These are phyloP conservation scores for Phanerotoma sp. DNA, from an alignment of 2,888 invertebrate genomes.

Conservation along the genomic window DNA sequence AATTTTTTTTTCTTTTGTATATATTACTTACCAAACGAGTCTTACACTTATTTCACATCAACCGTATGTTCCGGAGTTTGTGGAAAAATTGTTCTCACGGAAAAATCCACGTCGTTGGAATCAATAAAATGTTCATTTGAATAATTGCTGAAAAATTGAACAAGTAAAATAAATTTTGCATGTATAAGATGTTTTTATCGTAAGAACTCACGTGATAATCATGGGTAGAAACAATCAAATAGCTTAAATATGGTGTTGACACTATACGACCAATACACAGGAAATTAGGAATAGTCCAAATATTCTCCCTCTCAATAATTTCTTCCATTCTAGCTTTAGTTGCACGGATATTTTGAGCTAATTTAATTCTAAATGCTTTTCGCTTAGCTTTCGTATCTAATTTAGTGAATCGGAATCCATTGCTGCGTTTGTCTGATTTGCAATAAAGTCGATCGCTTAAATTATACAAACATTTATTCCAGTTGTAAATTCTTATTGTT, in stretches of 20 bases:
- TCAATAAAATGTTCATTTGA: no score
- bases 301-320: slow-evolving; percentile 82
- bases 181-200: no score
- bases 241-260: slow-evolving; percentile 86
- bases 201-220: slow-evolving; percentile 66
- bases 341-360: slow-evolving; percentile 46
- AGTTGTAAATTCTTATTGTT: slow-evolving; percentile 37
- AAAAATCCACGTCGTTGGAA: no score
- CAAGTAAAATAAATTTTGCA: no score
- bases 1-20: neutral
- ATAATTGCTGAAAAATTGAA: no score
- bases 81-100: no score
- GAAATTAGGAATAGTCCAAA: slow-evolving; percentile 91
- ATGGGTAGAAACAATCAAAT: slow-evolving; percentile 76
- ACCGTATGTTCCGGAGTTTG: neutral
- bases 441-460: slow-evolving; percentile 42
- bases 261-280: slow-evolving; percentile 83
- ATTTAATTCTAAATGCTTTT: slow-evolving; percentile 42
- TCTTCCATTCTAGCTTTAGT: slow-evolving; percentile 70
- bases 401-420: slow-evolving; percentile 30
- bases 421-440: slow-evolving; percentile 35
- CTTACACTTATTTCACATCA: slow-evolving; percentile 5
- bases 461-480: slow-evolving; percentile 42
- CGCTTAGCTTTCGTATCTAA: slow-evolving; percentile 34
- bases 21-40: slow-evolving; percentile 7